phyloP scores from a whole-genome alignment of 2,113 vertebrate species.

The Gadus chalcogrammus region DNA sequence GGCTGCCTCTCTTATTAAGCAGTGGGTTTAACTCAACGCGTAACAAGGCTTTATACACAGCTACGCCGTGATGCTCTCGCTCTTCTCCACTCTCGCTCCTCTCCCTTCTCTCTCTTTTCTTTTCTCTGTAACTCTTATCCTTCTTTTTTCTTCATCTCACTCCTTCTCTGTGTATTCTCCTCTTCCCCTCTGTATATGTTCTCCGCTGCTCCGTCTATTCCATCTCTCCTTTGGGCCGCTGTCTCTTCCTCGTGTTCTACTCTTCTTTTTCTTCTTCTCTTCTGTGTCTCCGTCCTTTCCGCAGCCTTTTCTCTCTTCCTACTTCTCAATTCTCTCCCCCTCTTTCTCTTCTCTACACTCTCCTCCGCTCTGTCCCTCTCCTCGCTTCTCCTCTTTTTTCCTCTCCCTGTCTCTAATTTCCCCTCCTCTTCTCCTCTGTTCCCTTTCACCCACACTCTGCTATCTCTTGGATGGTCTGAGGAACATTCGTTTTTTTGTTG shows the following conservation, averaged over 20 bases:
- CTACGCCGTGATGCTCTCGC: too few species aligned
- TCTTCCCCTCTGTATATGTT: neutral
- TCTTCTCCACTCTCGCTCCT: neutral
- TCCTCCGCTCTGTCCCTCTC: neutral
- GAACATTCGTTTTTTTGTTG: too few species aligned
- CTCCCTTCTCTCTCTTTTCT: neutral
- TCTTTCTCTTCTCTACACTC: too few species aligned
- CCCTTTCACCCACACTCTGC: conserved; percentile 9
- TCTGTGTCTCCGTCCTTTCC: neutral
- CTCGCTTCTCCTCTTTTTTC: neutral
- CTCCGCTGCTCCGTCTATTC: neutral
- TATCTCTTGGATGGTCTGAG: too few species aligned
- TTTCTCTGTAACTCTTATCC: neutral
- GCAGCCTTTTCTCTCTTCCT: neutral
- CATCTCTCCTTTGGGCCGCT: neutral
- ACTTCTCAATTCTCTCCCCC: neutral
- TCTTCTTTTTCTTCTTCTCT: neutral
- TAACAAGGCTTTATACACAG: too few species aligned
- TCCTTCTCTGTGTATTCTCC: neutral
- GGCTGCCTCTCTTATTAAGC: too few species aligned
- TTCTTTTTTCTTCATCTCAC: too few species aligned
- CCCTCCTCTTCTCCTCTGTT: conserved; percentile 10
- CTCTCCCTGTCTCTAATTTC: neutral
- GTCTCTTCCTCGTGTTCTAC: neutral
- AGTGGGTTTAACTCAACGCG: too few species aligned